Evolutionary conservation across 2,888 invertebrate species (phyloP), one percentile per base, ranked within the genome.

Genomic region (Eupithecia subumbrata): DNA sequence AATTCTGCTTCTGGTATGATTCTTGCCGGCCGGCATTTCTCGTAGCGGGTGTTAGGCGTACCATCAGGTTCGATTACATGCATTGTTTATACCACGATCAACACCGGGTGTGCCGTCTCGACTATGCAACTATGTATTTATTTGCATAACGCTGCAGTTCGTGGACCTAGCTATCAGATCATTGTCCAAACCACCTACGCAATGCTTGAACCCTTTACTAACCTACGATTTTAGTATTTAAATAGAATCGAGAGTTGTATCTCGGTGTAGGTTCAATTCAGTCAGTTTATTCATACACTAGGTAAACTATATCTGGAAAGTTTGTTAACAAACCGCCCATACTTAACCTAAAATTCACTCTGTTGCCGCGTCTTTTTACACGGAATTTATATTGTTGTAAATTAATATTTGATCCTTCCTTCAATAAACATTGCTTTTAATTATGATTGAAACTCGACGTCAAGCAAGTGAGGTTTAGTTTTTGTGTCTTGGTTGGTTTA

Each of bases 141-240:
- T 94, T 94, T 94, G 93, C 94, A 92, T 94, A 91, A 94, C 93
- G 85, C 88, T 87, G 86, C 88, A 90, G 93, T 92, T 93, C 93
- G 90, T 90, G 90, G 90, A 92, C 93, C 92, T 87, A 88, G 85
- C 83, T 84, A 85, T 85, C 81, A 84, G 88, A 90, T 92, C 89
- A 88, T 89, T 87, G 85, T 74, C 64, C 64, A 64, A 67, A 70
- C 67, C 82, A 86, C 89, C 90, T 87, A 90, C 91, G 85, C 86
- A 83, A 85, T 85, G 88, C 89, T n/a, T 90, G 89, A 88, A 86
- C 86, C 87, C 90, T 89, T 92, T 89, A 87, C 89, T 89, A 87
- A 86, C 82, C 18, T 25, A 37, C 25, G 9, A 40, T 40, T 34
- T 34, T 34, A 64, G 64, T 9, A 60, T 12, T 25, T 25, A 25